Evolutionary conservation across 53 echinoderm and acorn worm species (phyloP), one percentile per base, ranked within the genome.

Genomic region (Astropecten irregularis): DNA sequence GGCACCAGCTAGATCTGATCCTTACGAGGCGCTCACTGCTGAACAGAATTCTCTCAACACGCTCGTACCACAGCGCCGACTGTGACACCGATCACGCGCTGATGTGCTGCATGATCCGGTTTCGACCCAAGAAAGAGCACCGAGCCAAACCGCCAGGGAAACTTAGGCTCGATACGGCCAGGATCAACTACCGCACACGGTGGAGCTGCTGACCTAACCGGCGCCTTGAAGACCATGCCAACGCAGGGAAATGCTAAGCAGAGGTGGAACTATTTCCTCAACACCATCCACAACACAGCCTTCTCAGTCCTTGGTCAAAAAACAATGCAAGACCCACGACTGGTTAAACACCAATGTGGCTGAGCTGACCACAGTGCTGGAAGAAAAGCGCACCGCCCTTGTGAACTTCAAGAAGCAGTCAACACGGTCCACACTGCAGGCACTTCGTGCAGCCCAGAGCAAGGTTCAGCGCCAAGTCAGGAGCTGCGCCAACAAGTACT

Each of bases 1-100:
- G 84, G 68, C 68, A 89, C 67, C 89, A 73, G 66, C 49, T 84
- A 42, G 84, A 89, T 56, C 14, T 83, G 19, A 31, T 82, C 21
- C 23, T 87, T 14, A 31, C 33, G 20, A 67, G 81, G 34, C 55
- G 44, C 16, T 30, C 32, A 40, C 8, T 7, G 3, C 28, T 64
- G 5, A 23, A 26, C 9, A 16, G 23, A 0, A 28, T 70, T 2
- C 16, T 4, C 9, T 10, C 2, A 5, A 49, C 19, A 0, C 28
- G 71, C 5, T 19, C 25, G 9, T 70, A 28, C 27, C 71, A 70
- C 6, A 49, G 71, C 18, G 48, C 49, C 5, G 71, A 70, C 49
- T 70, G 50, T 22, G 49, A 70, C 29, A 70, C 71, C 4, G 49
- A 54, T 32, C 50, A 71, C 15, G 49, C 84, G 16, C 36, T 85